These are phyloP conservation scores for Merops nubicus DNA, from an alignment of 2,113 vertebrate species.

Conservation along the genomic window DNA sequence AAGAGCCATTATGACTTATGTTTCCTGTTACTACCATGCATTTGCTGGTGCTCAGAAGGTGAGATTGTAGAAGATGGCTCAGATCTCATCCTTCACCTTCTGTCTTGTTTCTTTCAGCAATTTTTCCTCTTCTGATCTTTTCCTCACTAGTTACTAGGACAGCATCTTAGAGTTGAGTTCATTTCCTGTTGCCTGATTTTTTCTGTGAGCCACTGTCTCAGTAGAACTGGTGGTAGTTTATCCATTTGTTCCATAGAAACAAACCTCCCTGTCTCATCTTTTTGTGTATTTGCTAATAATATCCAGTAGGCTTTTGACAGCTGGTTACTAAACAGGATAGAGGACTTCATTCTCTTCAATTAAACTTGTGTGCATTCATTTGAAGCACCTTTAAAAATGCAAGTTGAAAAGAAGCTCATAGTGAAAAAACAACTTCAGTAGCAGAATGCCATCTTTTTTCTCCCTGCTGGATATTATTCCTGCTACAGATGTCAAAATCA, in stretches of 20 bases:
- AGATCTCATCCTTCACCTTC: conserved; percentile 64
- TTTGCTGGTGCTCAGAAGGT: conserved; percentile 78
- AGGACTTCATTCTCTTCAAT: not conserved
- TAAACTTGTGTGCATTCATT: not conserved
- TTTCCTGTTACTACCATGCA: conserved; percentile 76
- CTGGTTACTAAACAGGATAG: not conserved
- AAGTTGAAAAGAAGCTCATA: not conserved
- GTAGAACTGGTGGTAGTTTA: conserved; percentile 3
- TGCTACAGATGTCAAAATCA: not conserved
- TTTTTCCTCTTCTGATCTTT: not conserved
- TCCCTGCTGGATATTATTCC: conserved; percentile 26
- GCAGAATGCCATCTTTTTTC: not conserved
- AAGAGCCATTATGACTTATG: conserved; percentile 74
- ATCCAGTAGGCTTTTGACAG: conserved; percentile 3
- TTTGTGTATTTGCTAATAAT: conserved; percentile 19
- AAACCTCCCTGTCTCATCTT: not conserved
- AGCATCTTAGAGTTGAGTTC: conserved; percentile 13
- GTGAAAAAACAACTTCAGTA: not conserved
- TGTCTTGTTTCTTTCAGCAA: conserved; percentile 22
- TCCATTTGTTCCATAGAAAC: conserved; percentile 37
- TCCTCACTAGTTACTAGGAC: not conserved
- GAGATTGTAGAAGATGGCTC: conserved; percentile 54
- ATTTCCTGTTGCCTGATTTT: conserved; percentile 23
- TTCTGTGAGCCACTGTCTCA: conserved; percentile 19
- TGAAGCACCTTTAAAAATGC: not conserved